Evolutionary conservation across 1,140 invertebrate species (phyloP).

Genomic region (Pachypeltis micranthus): DNA sequence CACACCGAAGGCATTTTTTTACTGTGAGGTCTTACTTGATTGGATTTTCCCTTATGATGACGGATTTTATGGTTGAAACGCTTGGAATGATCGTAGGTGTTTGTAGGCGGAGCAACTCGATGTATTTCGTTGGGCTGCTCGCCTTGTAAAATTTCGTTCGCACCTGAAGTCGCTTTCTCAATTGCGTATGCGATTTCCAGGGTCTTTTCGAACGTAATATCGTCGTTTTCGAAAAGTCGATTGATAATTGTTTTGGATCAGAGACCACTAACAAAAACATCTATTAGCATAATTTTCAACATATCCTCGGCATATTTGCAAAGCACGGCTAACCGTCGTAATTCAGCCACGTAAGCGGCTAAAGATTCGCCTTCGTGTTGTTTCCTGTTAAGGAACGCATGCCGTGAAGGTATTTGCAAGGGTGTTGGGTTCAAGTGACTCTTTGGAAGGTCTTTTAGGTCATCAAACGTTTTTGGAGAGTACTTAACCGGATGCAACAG

Average conservation of each 20-base stretch:
- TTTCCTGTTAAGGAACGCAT: background rate
- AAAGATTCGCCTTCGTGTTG: background rate
- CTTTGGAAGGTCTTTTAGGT: background rate
- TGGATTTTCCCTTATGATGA: background rate
- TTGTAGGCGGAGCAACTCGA: background rate
- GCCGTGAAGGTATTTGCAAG: background rate
- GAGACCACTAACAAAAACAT: constrained; percentile 2
- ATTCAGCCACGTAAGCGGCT: background rate
- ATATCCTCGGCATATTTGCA: background rate
- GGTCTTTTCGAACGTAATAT: background rate
- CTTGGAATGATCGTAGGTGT: background rate
- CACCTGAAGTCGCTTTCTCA: background rate
- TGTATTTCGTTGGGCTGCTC: constrained; percentile 4
- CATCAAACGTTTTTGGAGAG: background rate
- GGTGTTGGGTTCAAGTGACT: background rate
- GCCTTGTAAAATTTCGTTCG: constrained; percentile 1
- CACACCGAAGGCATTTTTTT: background rate
- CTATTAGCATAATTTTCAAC: background rate
- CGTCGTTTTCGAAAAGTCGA: background rate
- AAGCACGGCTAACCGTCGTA: background rate
- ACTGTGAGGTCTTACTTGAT: background rate
- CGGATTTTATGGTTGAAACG: background rate
- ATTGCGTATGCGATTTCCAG: background rate
- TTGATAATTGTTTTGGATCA: background rate
- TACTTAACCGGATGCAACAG: background rate